phyloP scores from a whole-genome alignment of 2,888 invertebrate species.

The Hetaerina titia region DNA sequence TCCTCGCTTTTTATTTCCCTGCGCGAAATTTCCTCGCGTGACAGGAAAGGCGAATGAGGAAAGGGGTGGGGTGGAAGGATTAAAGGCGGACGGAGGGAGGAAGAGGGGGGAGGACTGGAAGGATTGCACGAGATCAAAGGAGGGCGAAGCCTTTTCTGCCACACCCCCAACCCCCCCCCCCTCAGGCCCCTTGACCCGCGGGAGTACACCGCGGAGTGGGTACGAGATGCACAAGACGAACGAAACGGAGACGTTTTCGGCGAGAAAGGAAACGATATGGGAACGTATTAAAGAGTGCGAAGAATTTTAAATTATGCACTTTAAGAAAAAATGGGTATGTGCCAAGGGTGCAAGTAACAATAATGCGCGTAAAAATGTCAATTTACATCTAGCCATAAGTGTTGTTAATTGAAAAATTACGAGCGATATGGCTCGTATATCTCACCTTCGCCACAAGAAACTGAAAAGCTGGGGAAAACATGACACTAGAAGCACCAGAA shows the following conservation, averaged over 20 bases:
- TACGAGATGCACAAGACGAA: neutral
- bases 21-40: conserved; percentile 42
- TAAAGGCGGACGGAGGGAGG: neutral
- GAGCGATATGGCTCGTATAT: too few relatives aligned
- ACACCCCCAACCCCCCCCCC: neutral
- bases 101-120: neutral
- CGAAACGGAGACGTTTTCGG: neutral
- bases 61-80: neutral
- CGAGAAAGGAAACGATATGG: too few relatives aligned
- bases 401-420: too few relatives aligned
- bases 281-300: too few relatives aligned
- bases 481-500: too few relatives aligned
- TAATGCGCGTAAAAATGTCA: too few relatives aligned
- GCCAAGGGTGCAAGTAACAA: too few relatives aligned
- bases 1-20: conserved; percentile 24
- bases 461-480: too few relatives aligned
- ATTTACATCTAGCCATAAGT: too few relatives aligned
- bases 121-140: conserved; percentile 34
- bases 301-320: too few relatives aligned
- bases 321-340: too few relatives aligned
- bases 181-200: neutral
- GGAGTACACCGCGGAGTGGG: neutral
- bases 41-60: conserved; percentile 55
- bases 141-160: neutral
- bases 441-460: too few relatives aligned